These are phyloP conservation scores for Acleris laterana DNA, from an alignment of 2,888 invertebrate species.

Conservation along the genomic window DNA sequence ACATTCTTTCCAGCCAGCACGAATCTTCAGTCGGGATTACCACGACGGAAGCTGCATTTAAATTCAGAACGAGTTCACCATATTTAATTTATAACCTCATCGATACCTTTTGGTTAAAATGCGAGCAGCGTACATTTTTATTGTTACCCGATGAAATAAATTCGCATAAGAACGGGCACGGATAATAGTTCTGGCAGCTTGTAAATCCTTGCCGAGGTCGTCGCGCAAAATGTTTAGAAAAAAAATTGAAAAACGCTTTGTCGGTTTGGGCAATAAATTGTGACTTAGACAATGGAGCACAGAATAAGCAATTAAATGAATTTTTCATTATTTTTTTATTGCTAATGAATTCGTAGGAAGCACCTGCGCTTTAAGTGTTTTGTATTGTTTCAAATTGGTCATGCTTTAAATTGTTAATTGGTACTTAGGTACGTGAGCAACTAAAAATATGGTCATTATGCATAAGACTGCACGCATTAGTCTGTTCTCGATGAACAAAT, in stretches of 20 bases:
- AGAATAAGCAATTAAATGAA: constrained; percentile 66
- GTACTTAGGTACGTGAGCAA: constrained; percentile 1
- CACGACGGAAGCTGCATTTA: constrained; percentile 45
- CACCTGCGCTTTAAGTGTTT: constrained; percentile 49
- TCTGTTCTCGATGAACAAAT: no score
- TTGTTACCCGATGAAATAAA: constrained; percentile 64
- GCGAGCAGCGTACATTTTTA: constrained; percentile 62
- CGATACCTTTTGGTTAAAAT: constrained; percentile 58
- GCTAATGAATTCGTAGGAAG: constrained; percentile 42
- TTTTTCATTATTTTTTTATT: constrained; percentile 64
- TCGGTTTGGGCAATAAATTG: constrained; percentile 60
- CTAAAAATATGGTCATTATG: no score
- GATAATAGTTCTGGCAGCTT: constrained; percentile 54
- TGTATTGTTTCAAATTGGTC: constrained; percentile 43
- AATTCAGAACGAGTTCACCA: constrained; percentile 45
- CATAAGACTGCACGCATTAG: no score
- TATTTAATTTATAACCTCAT: constrained; percentile 64
- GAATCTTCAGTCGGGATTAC: constrained; percentile 40
- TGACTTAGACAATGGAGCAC: constrained; percentile 61
- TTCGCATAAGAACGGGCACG: constrained; percentile 59
- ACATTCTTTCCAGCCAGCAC: neutral
- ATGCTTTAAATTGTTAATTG: constrained; percentile 29
- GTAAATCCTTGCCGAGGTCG: constrained; percentile 66
- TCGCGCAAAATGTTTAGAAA: constrained; percentile 46
- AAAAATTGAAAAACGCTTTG: constrained; percentile 48